These are phyloP conservation scores for Sinella curviseta DNA, from an alignment of 1,140 invertebrate genomes.

Conservation along the genomic window DNA sequence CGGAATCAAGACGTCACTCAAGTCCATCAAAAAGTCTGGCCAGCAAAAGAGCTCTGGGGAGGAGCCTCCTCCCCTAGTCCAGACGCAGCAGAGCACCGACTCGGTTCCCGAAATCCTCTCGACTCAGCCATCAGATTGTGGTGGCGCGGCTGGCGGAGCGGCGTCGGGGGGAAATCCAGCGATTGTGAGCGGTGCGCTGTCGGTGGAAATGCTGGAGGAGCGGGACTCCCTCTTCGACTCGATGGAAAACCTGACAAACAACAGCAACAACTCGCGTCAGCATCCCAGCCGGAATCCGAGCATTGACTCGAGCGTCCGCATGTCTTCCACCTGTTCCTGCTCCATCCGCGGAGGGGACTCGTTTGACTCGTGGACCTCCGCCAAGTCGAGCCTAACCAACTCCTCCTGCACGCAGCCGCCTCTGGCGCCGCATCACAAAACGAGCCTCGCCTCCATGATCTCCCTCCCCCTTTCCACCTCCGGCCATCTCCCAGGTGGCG, in stretches of 20 bases:
- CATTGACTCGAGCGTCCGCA: slow-evolving; percentile 46
- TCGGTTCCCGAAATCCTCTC: neutral
- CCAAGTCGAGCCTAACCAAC: slow-evolving; percentile 47
- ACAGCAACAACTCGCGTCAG: neutral
- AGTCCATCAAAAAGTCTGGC: neutral
- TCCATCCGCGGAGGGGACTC: slow-evolving; percentile 49
- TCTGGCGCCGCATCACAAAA: slow-evolving; percentile 6
- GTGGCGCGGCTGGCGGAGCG: neutral
- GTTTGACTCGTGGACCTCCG: slow-evolving; percentile 48
- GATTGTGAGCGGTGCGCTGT: neutral
- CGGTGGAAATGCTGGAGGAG: slow-evolving; percentile 33
- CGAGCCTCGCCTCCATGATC: slow-evolving; percentile 32
- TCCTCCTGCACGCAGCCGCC: slow-evolving; percentile 37
- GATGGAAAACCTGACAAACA: slow-evolving; percentile 43
- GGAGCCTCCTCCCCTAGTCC: neutral
- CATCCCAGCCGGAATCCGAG: slow-evolving; percentile 44
- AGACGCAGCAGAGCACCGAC: neutral
- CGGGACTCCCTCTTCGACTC: slow-evolving; percentile 47
- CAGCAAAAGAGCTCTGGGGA: neutral
- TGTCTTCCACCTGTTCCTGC: slow-evolving; percentile 48
- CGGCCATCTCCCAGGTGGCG: neutral
- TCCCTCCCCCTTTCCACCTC: slow-evolving; percentile 26
- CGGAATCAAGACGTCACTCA: neutral
- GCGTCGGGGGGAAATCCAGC: neutral
- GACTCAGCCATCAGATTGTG: neutral